Conservation (phyloP, 2,797 vertebrate genomes). For the Galagoides demidoff region DNA sequence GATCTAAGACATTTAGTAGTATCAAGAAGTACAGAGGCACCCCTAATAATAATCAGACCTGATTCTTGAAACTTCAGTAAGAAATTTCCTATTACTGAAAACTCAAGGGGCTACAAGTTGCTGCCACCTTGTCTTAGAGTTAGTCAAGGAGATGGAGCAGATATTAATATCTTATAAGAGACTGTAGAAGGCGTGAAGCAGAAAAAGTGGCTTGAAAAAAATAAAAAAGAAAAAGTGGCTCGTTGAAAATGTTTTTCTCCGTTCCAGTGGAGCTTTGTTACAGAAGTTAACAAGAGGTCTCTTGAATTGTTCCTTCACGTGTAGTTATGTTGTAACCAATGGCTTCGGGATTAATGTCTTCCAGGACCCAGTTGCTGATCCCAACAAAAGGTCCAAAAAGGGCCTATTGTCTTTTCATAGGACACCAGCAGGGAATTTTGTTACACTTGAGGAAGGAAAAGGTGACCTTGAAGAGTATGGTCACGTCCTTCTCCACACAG, state of each 20-base stretch:
- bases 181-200: background rate
- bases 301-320: conserved; percentile 96
- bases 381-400: conserved; percentile 95
- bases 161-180: conserved; percentile 98
- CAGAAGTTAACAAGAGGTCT: conserved; percentile 94
- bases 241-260: conserved; percentile 94
- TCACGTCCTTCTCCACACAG: conserved; percentile 92
- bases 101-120: conserved; percentile 95
- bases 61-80: conserved; percentile 97
- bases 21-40: conserved; percentile 94
- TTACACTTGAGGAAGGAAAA: conserved; percentile 94
- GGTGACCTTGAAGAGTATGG: conserved; percentile 94
- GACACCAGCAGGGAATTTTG: conserved; percentile 90
- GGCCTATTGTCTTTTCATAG: conserved; percentile 92
- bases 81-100: conserved; percentile 93
- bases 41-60: conserved; percentile 96
- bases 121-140: conserved; percentile 97
- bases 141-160: conserved; percentile 98
- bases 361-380: conserved; percentile 93
- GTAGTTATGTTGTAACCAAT: conserved; percentile 94
- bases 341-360: conserved; percentile 95
- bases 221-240: conserved; percentile 88
- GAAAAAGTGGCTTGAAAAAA: conserved; percentile 93
- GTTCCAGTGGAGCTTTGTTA: conserved; percentile 92
- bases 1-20: conserved; percentile 95